These are phyloP conservation scores for Varecia variegata DNA, from an alignment of 2,797 vertebrate genomes.

Conservation along the genomic window DNA sequence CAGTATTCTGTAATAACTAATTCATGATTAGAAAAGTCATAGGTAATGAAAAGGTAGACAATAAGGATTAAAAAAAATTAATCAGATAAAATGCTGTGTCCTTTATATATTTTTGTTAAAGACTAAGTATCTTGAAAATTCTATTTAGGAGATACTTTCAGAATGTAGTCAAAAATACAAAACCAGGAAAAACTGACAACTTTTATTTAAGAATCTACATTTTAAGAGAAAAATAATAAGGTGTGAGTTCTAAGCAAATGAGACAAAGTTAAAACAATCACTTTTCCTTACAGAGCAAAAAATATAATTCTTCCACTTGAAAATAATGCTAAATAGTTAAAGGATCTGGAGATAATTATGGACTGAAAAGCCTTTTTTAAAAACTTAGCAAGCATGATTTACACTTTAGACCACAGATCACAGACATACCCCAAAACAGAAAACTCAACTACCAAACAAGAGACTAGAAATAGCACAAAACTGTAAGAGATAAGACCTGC, in stretches of 20 bases:
- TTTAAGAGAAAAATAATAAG: neutral
- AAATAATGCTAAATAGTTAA: slow-evolving; percentile 32
- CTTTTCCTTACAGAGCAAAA: neutral
- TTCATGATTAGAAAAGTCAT: neutral
- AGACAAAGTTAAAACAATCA: neutral
- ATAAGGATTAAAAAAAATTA: neutral
- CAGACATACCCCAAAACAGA: neutral
- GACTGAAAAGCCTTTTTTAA: neutral
- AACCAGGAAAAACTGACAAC: neutral
- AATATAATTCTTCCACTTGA: neutral
- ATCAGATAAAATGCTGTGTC: neutral
- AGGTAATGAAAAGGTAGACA: neutral
- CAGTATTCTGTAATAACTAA: neutral
- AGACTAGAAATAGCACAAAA: neutral
- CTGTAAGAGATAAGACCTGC: neutral
- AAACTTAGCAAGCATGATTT: slow-evolving; percentile 5
- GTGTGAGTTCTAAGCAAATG: neutral
- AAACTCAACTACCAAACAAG: slow-evolving; percentile 9
- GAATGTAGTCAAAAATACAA: slow-evolving; percentile 21
- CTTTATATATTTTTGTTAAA: neutral
- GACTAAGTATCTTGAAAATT: neutral
- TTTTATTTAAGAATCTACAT: neutral
- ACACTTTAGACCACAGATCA: neutral
- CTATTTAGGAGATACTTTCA: slow-evolving; percentile 1
- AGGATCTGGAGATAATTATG: neutral